Percentiles rank a stretch among this genome's conserved stretches.
Conservation (phyloP, 2,888 invertebrate species). For the Adela reaumurella region DNA sequence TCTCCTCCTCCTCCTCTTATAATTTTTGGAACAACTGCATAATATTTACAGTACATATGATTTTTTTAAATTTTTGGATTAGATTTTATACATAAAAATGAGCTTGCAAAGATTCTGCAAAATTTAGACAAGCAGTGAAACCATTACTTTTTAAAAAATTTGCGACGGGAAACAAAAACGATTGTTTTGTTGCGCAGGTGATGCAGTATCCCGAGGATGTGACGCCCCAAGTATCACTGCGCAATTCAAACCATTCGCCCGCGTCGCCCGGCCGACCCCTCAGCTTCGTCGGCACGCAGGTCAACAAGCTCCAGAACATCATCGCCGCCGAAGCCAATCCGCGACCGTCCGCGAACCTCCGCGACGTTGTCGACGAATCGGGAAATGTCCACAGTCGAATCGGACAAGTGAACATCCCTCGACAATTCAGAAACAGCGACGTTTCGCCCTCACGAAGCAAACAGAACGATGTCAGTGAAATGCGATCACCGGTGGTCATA, state of each 20-base stretch:
- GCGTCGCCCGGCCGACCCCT: constrained; percentile 26
- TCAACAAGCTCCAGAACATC: constrained; percentile 38
- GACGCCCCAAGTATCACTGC: constrained; percentile 17
- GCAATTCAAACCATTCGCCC: constrained; percentile 18
- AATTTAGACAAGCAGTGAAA: too few species aligned
- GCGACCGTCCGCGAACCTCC: constrained; percentile 22
- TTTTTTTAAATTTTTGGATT: too few species aligned
- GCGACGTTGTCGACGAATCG: constrained; percentile 21
- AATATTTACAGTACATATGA: too few species aligned
- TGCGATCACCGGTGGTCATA: constrained; percentile 25
- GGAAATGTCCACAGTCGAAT: constrained; percentile 26
- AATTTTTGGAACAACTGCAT: too few species aligned
- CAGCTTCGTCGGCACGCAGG: constrained; percentile 47
- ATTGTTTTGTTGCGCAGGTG: too few species aligned
- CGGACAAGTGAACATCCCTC: constrained; percentile 30
- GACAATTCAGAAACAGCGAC: constrained; percentile 23
- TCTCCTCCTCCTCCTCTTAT: too few species aligned
- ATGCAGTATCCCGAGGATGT: constrained; percentile 2
- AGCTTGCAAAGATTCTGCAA: too few species aligned
- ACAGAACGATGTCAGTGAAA: constrained; percentile 24
- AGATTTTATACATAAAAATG: too few species aligned
- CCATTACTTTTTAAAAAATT: too few species aligned
- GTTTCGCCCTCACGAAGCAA: constrained; percentile 15
- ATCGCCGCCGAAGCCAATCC: constrained; percentile 35
- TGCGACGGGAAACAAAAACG: too few species aligned